These are phyloP conservation scores for Drosophila dives DNA, from an alignment of 2,888 invertebrate genomes.

Conservation along the genomic window DNA sequence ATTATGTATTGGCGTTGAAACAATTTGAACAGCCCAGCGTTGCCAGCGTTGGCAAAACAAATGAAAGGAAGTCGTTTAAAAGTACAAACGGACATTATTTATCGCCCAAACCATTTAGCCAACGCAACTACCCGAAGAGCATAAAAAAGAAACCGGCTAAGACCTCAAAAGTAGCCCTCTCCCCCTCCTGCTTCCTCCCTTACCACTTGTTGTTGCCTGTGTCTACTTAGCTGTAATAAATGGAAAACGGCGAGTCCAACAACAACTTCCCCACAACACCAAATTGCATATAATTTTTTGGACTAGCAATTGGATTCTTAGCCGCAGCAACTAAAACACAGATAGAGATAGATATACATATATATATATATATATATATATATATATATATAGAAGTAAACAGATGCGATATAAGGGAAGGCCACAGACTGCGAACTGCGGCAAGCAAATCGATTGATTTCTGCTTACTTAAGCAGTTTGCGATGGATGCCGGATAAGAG, in stretches of 20 bases:
- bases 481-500: constrained; percentile 37
- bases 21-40: constrained; percentile 76
- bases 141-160: constrained; percentile 38
- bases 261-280: constrained; percentile 53
- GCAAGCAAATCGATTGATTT: constrained; percentile 73
- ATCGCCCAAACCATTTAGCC: constrained; percentile 83
- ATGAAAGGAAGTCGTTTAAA: constrained; percentile 84
- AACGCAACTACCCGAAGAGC: constrained; percentile 65
- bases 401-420: background rate
- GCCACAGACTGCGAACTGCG: background rate
- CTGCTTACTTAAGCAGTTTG: constrained; percentile 72
- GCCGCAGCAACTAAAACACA: constrained; percentile 55
- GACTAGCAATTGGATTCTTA: constrained; percentile 67
- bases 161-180: constrained; percentile 20
- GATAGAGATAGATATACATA: background rate
- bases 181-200: background rate
- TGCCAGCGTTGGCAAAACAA: constrained; percentile 65
- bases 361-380: background rate
- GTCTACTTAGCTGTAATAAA: constrained; percentile 76
- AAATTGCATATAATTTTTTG: constrained; percentile 71
- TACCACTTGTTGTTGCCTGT: constrained; percentile 53
- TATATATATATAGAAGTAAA: background rate
- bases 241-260: constrained; percentile 56
- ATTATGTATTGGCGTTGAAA: constrained; percentile 84
- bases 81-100: constrained; percentile 85